Evolutionary conservation across 2,797 vertebrate species (phyloP), one percentile per base, ranked within the genome.

Genomic region (Artibeus lituratus): DNA sequence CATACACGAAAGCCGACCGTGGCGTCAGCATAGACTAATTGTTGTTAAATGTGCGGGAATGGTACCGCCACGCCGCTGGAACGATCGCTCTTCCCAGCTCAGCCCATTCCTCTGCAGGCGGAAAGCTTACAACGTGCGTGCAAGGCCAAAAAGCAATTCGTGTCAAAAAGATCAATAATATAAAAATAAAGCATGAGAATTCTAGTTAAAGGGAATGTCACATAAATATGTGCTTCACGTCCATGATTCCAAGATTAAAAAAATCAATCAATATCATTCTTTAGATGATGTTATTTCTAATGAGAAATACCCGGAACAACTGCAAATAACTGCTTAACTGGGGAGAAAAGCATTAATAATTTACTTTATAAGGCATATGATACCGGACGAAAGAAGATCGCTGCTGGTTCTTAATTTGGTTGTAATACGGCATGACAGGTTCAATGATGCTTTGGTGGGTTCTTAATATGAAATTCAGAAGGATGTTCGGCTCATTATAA

Each of bases 201-300:
- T 97, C 97, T 94, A 98, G 98, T 98, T 98, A 98, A 98, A 98
- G 98, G 97, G 97, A 98, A 98, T 95, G 97, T 95, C 98, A 97
- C 86, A 98, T 98, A 98, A 98, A 98, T 98, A 98, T 98, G 98
- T 98, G 97, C 97, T 97, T 98, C 98, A 98, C 98, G 97, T 98
- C 97, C 97, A 72, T 95, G 98, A 98, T 98, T 97, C 26, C 6
- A 97, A 98, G 98, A 98, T 98, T 98, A 94, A 98, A 98, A 98
- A 98, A 97, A 97, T 91, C 96, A 98, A 98, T 98, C 98, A 98
- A 98, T 98, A 98, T 47, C 96, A 90, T 98, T 98, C 98, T 98
- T 98, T 97, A 98, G 98, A 98, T 98, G 98, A 98, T 98, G 98
- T 98, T 98, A 98, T 98, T 98, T 98, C 98, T 98, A 98, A 98